phyloP scores from a whole-genome alignment of 2,113 vertebrate genomes.

The Carollia perspicillata region DNA sequence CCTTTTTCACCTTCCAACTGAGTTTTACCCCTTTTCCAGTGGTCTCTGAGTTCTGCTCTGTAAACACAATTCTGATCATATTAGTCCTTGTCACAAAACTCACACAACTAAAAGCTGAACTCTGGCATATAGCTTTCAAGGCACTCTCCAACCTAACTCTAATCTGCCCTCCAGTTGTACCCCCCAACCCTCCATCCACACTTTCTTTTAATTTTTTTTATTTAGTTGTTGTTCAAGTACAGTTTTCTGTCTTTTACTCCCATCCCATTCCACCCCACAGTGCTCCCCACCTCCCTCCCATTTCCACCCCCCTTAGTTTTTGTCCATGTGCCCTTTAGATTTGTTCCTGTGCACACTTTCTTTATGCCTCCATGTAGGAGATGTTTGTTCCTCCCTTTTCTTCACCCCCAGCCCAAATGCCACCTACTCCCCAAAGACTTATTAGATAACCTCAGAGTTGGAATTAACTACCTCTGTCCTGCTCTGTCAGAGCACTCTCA shows the following conservation, averaged over 20 bases:
- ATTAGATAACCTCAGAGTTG: background rate
- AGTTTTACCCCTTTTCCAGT: background rate
- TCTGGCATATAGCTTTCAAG: background rate
- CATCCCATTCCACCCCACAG: too few species aligned
- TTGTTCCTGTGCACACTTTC: too few species aligned
- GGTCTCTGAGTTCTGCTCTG: background rate
- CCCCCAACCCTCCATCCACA: background rate
- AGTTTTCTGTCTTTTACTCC: too few species aligned
- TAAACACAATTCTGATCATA: constrained; percentile 17
- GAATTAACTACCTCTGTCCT: background rate
- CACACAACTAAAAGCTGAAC: background rate
- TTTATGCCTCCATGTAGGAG: background rate
- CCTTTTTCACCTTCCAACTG: background rate
- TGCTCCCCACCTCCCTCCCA: too few species aligned
- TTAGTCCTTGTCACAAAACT: background rate
- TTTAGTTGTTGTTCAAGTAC: too few species aligned
- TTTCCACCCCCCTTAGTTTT: too few species aligned
- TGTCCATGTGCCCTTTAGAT: too few species aligned
- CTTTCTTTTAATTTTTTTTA: too few species aligned
- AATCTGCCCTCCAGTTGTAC: background rate
- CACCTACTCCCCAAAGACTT: background rate
- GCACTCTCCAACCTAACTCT: background rate
- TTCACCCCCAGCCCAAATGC: background rate
- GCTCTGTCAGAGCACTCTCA: background rate
- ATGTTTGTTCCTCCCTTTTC: background rate